Evolutionary conservation across 2,113 vertebrate species (phyloP), one percentile per base, ranked within the genome.

Genomic region (Onychorhynchus coronatus): DNA sequence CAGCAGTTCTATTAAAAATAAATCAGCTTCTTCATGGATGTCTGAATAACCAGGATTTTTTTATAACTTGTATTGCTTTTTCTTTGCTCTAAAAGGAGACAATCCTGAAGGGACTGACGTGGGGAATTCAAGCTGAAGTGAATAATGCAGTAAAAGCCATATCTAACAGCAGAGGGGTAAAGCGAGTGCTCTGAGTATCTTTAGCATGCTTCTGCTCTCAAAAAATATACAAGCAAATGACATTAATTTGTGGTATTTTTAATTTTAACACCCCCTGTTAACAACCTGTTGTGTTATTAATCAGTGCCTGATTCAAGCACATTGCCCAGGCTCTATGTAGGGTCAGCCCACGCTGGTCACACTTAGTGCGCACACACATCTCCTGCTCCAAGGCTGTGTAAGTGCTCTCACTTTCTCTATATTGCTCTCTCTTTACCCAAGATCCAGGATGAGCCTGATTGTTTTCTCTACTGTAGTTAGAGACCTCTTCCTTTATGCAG

Each of bases 301-400:
- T 71, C 27, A 61, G 49, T 20, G 50, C 3, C 18, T 18, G 31
- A 61, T 85, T n/a, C 22, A 16, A 66, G n/a, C 15, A 5, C 7
- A 9, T 2, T 28, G 3, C 8, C 24, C 30, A 44, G 35, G 39
- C 6, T 62, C 1, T 1, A 35, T 0, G 33, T 2, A 15, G 37
- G 47, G 22, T 35, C 3, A 2, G 44, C 22, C 7, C 23, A 8
- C 13, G 7, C 4, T 2, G 1, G 20, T 30, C 7, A 3, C 0
- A 1, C 15, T 53, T 9, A 1, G 10, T 2, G 27, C 5, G 4
- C 0, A 0, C 4, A 0, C 4, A 0, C 0, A 0, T 52, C 71
- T 91, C 70, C 56, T 31, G 53, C 33, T 27, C 47, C 21, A 8
- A 2, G 30, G 3, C 30, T 49, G 31, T 22, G 19, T 15, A 23